phyloP scores from a whole-genome alignment of 64 coral and sea anemone species.

The Orbicella faveolata region DNA sequence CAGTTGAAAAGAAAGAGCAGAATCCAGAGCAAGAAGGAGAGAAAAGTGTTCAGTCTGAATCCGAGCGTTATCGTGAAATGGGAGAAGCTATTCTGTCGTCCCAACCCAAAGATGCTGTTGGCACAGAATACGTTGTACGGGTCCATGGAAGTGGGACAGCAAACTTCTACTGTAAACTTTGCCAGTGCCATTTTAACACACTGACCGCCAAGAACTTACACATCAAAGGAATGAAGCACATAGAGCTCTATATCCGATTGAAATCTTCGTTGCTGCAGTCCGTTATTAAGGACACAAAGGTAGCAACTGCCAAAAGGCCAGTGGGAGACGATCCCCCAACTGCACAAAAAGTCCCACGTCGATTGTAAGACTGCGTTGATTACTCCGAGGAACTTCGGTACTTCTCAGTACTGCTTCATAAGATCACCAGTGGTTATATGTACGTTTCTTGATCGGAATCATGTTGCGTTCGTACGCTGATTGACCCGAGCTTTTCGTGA shows the following conservation, averaged over 20 bases:
- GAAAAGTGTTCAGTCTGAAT: neutral
- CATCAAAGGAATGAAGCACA: constrained; percentile 83
- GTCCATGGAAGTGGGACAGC: constrained; percentile 44
- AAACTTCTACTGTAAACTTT: constrained; percentile 82
- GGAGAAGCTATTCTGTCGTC: constrained; percentile 36
- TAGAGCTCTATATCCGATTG: constrained; percentile 78
- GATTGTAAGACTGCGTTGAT: neutral
- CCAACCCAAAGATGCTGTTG: constrained; percentile 64
- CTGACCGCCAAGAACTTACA: constrained; percentile 85
- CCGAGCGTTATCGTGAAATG: constrained; percentile 23
- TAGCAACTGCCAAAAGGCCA: neutral
- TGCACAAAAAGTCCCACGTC: neutral
- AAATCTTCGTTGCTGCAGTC: constrained; percentile 68
- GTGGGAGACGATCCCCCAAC: neutral
- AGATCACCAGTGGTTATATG: too few relatives aligned
- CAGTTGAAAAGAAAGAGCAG: neutral
- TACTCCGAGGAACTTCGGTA: neutral
- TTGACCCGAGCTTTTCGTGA: too few relatives aligned
- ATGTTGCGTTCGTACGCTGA: too few relatives aligned
- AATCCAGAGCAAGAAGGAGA: neutral
- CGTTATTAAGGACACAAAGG: constrained; percentile 43
- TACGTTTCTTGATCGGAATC: too few relatives aligned
- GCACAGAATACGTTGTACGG: constrained; percentile 66
- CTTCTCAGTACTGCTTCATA: neutral
- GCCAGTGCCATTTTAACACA: constrained; percentile 79